phyloP scores from a whole-genome alignment of 2,113 vertebrate species.

The Lampris megalopsis region DNA sequence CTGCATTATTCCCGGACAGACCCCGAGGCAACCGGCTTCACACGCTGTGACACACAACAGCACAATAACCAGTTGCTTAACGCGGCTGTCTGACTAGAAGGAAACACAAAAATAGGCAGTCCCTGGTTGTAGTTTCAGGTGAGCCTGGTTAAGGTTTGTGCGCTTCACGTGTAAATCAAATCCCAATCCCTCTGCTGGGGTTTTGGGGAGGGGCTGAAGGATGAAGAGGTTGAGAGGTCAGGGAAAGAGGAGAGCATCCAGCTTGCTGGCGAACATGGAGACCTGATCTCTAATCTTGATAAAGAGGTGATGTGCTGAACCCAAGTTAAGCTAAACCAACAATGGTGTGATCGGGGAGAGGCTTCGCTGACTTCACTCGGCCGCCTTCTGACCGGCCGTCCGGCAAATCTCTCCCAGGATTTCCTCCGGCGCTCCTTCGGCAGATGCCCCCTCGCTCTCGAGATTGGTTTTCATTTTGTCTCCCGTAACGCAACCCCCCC shows the following conservation, averaged over 20 bases:
- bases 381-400: slow-evolving; percentile 12
- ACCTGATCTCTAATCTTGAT: slow-evolving; percentile 48
- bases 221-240: slow-evolving; percentile 16
- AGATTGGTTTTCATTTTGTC: slow-evolving; percentile 51
- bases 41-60: slow-evolving; percentile 52
- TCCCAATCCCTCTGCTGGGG: slow-evolving; percentile 24
- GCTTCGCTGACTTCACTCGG: slow-evolving; percentile 29
- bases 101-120: background rate
- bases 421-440: slow-evolving; percentile 13
- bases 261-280: slow-evolving; percentile 41
- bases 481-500: slow-evolving; percentile 32
- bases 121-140: slow-evolving; percentile 36
- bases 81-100: background rate
- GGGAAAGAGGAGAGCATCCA: slow-evolving; percentile 50
- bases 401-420: slow-evolving; percentile 1
- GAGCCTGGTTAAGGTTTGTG: slow-evolving; percentile 20
- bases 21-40: slow-evolving; percentile 44
- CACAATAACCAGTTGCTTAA: slow-evolving; percentile 41
- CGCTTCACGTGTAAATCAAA: slow-evolving; percentile 43
- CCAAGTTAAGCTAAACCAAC: slow-evolving; percentile 56
- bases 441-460: slow-evolving; percentile 36
- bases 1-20: slow-evolving; percentile 44
- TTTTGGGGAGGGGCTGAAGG: slow-evolving; percentile 20
- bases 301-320: slow-evolving; percentile 23
- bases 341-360: slow-evolving; percentile 24